Percentiles rank a stretch among this genome's conserved stretches.
Evolutionary conservation across 1,140 invertebrate genomes (phyloP).

Genomic region (Pseudomyrmex dendroicus): DNA sequence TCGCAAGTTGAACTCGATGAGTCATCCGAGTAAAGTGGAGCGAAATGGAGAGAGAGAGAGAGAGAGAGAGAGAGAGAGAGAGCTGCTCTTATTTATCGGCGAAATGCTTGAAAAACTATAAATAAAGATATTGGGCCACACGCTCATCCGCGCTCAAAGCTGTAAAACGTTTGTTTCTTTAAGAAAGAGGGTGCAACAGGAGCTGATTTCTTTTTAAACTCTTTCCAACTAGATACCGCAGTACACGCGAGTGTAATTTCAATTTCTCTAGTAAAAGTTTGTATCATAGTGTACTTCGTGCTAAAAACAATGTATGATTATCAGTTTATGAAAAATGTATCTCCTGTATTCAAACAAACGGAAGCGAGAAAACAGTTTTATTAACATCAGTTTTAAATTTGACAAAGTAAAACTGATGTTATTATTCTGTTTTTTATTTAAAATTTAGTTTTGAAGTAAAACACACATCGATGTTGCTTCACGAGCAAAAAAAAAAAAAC

Average conservation of each 20-base stretch:
- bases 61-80: neutral
- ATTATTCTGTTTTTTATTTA: too few relatives aligned
- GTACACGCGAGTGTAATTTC: neutral
- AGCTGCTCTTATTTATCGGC: neutral
- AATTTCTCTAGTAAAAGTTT: neutral
- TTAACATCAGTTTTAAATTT: too few relatives aligned
- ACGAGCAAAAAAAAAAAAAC: neutral
- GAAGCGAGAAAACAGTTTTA: too few relatives aligned
- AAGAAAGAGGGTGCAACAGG: neutral
- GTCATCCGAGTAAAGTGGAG: conserved; percentile 30
- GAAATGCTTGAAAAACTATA: neutral
- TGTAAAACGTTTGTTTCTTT: neutral
- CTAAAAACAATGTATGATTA: neutral
- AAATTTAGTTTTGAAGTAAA: neutral
- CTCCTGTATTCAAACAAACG: too few relatives aligned
- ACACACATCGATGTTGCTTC: neutral
- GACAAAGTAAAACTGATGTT: too few relatives aligned
- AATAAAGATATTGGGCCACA: neutral
- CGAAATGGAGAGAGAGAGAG: neutral
- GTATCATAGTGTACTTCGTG: too few relatives aligned
- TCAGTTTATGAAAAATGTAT: neutral
- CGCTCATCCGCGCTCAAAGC: neutral
- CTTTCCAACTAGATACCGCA: neutral
- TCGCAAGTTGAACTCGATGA: conserved; percentile 19
- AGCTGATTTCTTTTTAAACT: neutral